Evolutionary conservation across 2,888 invertebrate species (phyloP), one percentile per base, ranked within the genome.

Genomic region (Carpatolechia fugitivella): DNA sequence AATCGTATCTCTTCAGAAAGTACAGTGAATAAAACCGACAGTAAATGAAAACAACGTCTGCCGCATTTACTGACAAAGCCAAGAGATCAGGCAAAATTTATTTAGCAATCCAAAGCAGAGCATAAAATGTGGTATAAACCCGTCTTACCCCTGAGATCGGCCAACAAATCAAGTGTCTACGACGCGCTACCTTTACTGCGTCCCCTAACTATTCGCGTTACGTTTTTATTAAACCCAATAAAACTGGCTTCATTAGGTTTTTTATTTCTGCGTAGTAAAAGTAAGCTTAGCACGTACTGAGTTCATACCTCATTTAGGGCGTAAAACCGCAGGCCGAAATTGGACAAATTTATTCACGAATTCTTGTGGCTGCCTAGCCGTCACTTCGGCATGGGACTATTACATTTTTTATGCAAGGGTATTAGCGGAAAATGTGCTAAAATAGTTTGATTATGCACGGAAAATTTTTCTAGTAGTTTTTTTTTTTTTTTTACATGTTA

Each of bases 321-420:
- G 79, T 82, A 81, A 81, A 82, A 79, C 64, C 24, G 69, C 72
- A 69, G 66, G 74, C 62, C 62, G 67, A 68, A 75, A 81, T 81
- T 76, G 75, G 72, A 68, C 51, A 76, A 77, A 80, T 82, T 81
- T 82, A 80, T 79, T 80, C 78, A 80, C 75, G 72, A 72, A 69
- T 58, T 63, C 58, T 57, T 53, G 30, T 8, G 14, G 18, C 4
- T 6, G 18, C n/a, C 36, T 6, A 1, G 10, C 11, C 24, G n/a
- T n/a, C 6, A 24, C 4, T 18, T 29, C 16, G 16, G 44, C 44
- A 24, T 24, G 13, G 4, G 7, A 14, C 1, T 3, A 31, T 30
- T 14, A 47, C 1, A 47, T 13, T 31, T 14, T 16, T 49, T 20
- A 10, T 7, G 13, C 31, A 24, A 3, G 14, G 50, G 35, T 35